Evolutionary conservation across 1,140 invertebrate genomes (phyloP).

Genomic region (Neodiprion pinetum): DNA sequence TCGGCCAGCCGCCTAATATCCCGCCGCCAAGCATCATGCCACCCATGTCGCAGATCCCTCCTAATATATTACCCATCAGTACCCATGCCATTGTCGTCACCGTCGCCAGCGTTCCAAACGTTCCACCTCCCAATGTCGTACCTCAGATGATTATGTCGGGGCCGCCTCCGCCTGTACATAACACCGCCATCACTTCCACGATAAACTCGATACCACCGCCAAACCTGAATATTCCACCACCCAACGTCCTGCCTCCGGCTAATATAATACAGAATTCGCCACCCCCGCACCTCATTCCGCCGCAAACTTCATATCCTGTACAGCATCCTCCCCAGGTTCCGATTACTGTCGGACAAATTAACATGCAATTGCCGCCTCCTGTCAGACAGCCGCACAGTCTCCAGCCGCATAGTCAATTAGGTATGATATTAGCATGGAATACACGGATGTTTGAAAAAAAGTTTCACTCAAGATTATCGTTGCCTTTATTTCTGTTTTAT

Average conservation of each 20-base stretch:
- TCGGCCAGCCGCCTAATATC: slow-evolving; percentile 56
- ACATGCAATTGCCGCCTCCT: slow-evolving; percentile 54
- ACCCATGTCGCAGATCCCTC: slow-evolving; percentile 54
- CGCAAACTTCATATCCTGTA: slow-evolving; percentile 41
- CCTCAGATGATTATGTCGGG: slow-evolving; percentile 57
- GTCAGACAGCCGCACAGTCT: slow-evolving; percentile 42
- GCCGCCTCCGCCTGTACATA: slow-evolving; percentile 50
- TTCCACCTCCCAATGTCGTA: slow-evolving; percentile 57
- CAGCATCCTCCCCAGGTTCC: slow-evolving; percentile 44
- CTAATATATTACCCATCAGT: slow-evolving; percentile 51
- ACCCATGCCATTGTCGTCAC: slow-evolving; percentile 58
- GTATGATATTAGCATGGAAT: slow-evolving; percentile 32
- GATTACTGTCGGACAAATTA: slow-evolving; percentile 42
- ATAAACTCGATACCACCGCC: slow-evolving; percentile 54
- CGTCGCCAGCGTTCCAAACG: slow-evolving; percentile 49
- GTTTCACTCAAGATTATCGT: neutral
- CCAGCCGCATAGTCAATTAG: slow-evolving; percentile 44
- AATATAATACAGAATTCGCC: slow-evolving; percentile 38
- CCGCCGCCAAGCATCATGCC: slow-evolving; percentile 52
- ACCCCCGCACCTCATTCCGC: slow-evolving; percentile 41
- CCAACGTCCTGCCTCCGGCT: slow-evolving; percentile 32
- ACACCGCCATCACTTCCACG: slow-evolving; percentile 36
- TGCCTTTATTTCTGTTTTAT: slow-evolving; percentile 11
- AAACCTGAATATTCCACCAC: slow-evolving; percentile 48
- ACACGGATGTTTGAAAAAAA: slow-evolving; percentile 25